Evolutionary conservation across 2,888 invertebrate genomes (phyloP).

Genomic region (Heliconius sara): DNA sequence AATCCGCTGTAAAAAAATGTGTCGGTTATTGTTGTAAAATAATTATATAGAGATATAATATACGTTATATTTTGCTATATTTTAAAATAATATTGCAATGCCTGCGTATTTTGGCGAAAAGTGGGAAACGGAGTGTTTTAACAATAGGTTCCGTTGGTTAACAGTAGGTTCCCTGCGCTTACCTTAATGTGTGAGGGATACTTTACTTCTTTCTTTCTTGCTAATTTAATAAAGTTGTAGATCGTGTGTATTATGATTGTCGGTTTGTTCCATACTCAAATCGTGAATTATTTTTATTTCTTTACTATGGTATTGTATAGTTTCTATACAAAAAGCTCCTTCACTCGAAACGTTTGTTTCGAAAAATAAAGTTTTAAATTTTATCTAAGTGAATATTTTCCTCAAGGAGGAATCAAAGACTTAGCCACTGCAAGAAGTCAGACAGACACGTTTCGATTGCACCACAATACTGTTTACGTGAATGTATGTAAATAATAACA

Average conservation of each 20-base stretch:
- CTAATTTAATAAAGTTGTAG: too few relatives aligned
- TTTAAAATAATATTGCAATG: neutral
- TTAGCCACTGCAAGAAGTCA: neutral
- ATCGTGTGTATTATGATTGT: too few relatives aligned
- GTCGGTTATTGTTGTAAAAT: neutral
- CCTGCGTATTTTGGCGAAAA: neutral
- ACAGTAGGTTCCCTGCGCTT: neutral
- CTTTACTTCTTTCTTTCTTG: too few relatives aligned
- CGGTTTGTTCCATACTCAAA: too few relatives aligned
- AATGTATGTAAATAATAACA: neutral
- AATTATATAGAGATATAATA: too few relatives aligned
- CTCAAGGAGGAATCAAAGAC: neutral
- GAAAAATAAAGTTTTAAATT: too few relatives aligned
- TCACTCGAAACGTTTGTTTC: too few relatives aligned
- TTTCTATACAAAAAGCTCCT: too few relatives aligned
- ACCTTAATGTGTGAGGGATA: neutral
- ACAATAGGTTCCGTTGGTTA: neutral
- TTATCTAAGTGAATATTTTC: neutral
- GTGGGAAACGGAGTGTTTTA: neutral
- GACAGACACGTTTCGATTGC: neutral
- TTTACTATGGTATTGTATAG: too few relatives aligned
- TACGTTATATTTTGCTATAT: too few relatives aligned
- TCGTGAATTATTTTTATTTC: too few relatives aligned
- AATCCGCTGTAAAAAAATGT: constrained; percentile 64
- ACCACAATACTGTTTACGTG: neutral